Conservation (phyloP, 2,888 invertebrate genomes). For the Tanaodytes sp. region DNA sequence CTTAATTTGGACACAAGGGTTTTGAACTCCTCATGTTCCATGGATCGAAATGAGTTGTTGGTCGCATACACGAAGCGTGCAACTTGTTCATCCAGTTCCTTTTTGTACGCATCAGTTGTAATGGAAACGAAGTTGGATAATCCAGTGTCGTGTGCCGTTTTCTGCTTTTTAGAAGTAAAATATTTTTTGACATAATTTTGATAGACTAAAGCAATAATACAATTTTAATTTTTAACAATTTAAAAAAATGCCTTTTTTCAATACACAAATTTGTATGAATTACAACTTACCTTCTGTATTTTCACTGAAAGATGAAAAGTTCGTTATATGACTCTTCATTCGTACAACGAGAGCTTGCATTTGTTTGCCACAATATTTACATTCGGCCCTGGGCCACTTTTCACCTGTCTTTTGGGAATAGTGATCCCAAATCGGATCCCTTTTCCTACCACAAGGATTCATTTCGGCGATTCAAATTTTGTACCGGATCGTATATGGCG, state of each 20-base stretch:
- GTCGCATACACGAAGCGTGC: conserved; percentile 11
- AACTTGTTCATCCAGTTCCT: conserved; percentile 14
- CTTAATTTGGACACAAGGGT: conserved; percentile 7
- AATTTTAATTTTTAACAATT: no score
- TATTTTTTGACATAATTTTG: no score
- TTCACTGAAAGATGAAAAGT: no score
- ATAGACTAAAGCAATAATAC: no score
- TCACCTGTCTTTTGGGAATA: conserved; percentile 7
- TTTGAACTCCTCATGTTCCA: conserved; percentile 15
- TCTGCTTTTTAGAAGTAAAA: conserved; percentile 10
- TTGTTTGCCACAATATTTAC: conserved; percentile 2
- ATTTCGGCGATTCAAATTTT: no score
- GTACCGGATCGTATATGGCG: no score
- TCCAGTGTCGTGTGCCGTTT: background rate
- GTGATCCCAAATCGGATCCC: conserved; percentile 11
- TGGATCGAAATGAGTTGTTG: conserved; percentile 1
- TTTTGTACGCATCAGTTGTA: conserved; percentile 1
- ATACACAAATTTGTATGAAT: no score
- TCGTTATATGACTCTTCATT: no score
- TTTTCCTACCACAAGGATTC: conserved; percentile 17
- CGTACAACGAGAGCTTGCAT: background rate
- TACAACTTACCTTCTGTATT: no score
- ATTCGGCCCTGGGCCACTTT: conserved; percentile 3
- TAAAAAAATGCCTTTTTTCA: no score
- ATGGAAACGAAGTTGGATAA: conserved; percentile 2